phyloP scores from a whole-genome alignment of 2,888 invertebrate genomes.

The Sarcophaga subvicina region DNA sequence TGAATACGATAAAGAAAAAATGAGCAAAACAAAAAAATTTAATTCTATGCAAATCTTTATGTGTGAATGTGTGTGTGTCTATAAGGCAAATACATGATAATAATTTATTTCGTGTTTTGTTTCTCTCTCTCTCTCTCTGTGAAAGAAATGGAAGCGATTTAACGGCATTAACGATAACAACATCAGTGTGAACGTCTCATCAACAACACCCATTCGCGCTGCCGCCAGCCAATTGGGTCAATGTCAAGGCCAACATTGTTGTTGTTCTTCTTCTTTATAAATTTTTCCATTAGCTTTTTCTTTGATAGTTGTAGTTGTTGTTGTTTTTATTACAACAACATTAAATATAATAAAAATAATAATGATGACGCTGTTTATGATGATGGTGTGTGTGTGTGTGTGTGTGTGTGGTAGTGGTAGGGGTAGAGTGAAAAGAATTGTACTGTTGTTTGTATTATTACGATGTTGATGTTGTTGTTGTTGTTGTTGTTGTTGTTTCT shows the following conservation, averaged over 20 bases:
- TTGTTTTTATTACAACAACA: no score
- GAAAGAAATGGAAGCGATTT: neutral
- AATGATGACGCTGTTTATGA: conserved; percentile 39
- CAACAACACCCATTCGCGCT: conserved; percentile 38
- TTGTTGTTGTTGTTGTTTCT: no score
- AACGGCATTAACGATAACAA: conserved; percentile 13
- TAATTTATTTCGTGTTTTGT: no score
- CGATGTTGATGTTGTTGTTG: no score
- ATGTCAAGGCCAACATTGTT: conserved; percentile 74
- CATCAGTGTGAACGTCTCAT: neutral
- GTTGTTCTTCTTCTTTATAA: neutral
- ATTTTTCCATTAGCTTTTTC: conserved; percentile 15
- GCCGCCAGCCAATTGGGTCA: conserved; percentile 75
- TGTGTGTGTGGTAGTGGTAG: neutral
- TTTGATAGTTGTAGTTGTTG: conserved; percentile 31
- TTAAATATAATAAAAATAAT: conserved; percentile 13
- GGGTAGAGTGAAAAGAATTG: neutral
- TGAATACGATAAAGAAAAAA: no score
- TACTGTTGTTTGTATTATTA: no score
- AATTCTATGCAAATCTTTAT: no score
- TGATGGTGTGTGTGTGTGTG: neutral
- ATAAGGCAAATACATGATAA: no score
- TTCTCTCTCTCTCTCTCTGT: no score
- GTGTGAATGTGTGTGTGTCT: no score
- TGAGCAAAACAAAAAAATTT: no score